Evolutionary conservation across 1,140 invertebrate genomes (phyloP).

Genomic region (Drosophila kohkoa): DNA sequence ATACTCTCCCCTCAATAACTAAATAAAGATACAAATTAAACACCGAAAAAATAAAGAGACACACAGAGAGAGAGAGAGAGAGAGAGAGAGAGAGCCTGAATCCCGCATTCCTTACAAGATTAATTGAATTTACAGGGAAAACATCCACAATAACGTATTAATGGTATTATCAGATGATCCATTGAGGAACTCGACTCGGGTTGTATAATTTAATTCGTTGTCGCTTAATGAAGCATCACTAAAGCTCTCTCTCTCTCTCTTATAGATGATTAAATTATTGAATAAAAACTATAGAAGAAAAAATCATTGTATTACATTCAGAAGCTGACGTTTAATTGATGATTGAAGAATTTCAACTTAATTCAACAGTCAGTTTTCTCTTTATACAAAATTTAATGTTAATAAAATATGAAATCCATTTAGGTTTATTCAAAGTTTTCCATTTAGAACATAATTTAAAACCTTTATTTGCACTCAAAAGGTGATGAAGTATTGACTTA

Average conservation of each 20-base stretch:
- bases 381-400: background rate
- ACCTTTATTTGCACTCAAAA: no score
- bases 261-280: constrained; percentile 1
- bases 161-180: constrained; percentile 10
- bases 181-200: background rate
- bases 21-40: constrained; percentile 33
- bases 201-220: constrained; percentile 5
- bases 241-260: background rate
- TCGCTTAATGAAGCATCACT: constrained; percentile 16
- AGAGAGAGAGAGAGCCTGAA: constrained; percentile 16
- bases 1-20: constrained; percentile 7
- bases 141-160: constrained; percentile 4
- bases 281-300: background rate
- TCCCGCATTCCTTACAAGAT: constrained; percentile 58
- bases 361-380: background rate
- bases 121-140: constrained; percentile 45
- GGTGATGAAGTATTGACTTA: no score
- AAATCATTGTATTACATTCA: background rate
- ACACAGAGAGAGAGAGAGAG: background rate
- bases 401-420: no score
- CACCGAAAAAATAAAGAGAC: constrained; percentile 2
- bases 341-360: no score
- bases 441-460: no score
- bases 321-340: background rate
- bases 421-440: no score